phyloP scores from a whole-genome alignment of 1,140 invertebrate genomes.

The Eriocheir sinensis region DNA sequence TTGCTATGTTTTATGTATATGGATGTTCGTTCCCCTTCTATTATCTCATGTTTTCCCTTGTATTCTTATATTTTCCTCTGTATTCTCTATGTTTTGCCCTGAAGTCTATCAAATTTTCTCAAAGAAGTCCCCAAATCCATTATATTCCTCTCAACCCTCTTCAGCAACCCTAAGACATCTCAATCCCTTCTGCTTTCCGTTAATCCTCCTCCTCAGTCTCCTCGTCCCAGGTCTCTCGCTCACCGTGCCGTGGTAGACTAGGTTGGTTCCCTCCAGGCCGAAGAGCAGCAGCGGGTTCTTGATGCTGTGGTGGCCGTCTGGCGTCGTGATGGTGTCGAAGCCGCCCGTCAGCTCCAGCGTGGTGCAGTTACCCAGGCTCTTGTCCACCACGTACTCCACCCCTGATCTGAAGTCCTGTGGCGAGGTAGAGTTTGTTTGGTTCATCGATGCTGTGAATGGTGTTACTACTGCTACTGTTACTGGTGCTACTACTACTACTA shows the following conservation, averaged over 20 bases:
- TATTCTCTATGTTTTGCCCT: not conserved
- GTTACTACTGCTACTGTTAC: not conserved
- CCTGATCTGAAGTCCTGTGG: constrained; percentile 53
- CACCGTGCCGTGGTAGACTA: constrained; percentile 61
- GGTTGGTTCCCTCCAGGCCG: constrained; percentile 11
- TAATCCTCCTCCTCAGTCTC: not conserved
- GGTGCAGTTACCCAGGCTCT: constrained; percentile 63
- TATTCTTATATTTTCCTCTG: too few species aligned
- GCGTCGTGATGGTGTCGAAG: constrained; percentile 50
- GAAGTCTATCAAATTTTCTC: too few species aligned
- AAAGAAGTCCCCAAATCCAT: not conserved
- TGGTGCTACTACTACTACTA: too few species aligned
- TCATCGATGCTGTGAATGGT: not conserved
- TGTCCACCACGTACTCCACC: constrained; percentile 61
- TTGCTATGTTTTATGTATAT: too few species aligned
- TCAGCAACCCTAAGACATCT: too few species aligned
- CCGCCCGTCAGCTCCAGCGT: constrained; percentile 32
- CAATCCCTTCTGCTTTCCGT: not conserved
- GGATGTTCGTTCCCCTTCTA: too few species aligned
- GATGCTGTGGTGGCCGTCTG: constrained; percentile 25
- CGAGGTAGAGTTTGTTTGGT: not conserved
- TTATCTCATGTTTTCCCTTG: too few species aligned
- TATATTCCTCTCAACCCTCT: not conserved
- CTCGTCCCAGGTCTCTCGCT: not conserved
- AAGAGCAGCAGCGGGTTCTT: constrained; percentile 50